These are phyloP conservation scores for Tetrao urogallus DNA, from an alignment of 2,113 vertebrate species.

Conservation along the genomic window DNA sequence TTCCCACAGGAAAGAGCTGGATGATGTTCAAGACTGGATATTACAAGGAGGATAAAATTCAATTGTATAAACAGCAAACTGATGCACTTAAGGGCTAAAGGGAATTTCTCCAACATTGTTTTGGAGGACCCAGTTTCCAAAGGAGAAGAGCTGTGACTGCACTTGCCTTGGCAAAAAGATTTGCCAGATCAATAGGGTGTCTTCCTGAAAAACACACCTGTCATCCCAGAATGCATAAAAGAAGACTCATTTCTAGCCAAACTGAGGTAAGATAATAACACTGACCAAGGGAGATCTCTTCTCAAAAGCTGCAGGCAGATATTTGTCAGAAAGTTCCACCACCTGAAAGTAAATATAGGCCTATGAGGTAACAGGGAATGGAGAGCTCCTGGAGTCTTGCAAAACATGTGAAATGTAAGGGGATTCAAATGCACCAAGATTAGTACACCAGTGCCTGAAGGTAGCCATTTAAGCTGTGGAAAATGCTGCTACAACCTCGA, in stretches of 20 bases:
- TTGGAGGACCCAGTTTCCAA: background rate
- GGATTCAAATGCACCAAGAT: background rate
- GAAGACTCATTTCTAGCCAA: slow-evolving; percentile 27
- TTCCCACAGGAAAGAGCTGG: background rate
- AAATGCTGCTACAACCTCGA: background rate
- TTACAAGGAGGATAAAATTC: slow-evolving; percentile 18
- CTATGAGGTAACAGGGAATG: background rate
- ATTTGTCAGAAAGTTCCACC: background rate
- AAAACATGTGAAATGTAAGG: background rate
- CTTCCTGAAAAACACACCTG: slow-evolving; percentile 43
- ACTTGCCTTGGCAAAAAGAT: slow-evolving; percentile 30
- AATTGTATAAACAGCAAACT: slow-evolving; percentile 16
- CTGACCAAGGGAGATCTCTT: slow-evolving; percentile 16
- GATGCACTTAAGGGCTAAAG: slow-evolving; percentile 41
- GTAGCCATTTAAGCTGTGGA: background rate
- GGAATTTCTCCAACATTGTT: slow-evolving; percentile 1
- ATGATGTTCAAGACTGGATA: background rate
- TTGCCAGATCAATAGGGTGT: slow-evolving; percentile 33
- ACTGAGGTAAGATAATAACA: slow-evolving; percentile 34
- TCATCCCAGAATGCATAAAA: slow-evolving; percentile 18
- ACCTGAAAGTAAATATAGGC: background rate
- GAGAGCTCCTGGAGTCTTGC: background rate
- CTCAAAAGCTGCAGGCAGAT: background rate
- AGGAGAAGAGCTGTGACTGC: background rate
- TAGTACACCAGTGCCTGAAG: background rate